These are phyloP conservation scores for Drosophila punjabiensis DNA, from an alignment of 1,140 invertebrate species.

Conservation along the genomic window DNA sequence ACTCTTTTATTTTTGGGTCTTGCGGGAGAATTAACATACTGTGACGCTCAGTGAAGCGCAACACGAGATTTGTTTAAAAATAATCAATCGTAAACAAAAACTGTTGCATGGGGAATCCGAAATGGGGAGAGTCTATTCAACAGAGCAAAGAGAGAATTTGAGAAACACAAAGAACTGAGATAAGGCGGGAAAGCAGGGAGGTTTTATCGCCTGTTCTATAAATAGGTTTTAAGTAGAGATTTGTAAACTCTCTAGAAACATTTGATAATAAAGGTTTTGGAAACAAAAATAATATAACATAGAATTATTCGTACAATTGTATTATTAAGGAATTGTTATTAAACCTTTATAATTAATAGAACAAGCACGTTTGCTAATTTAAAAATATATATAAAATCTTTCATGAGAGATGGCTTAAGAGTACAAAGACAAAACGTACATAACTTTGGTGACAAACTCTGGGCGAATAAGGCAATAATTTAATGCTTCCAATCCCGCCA, in stretches of 20 bases:
- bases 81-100: slow-evolving; percentile 64
- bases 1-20: slow-evolving; percentile 73
- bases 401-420: too few relatives aligned
- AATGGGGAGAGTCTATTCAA: slow-evolving; percentile 11
- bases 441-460: too few relatives aligned
- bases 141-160: slow-evolving; percentile 1
- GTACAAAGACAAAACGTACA: too few relatives aligned
- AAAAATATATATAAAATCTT: too few relatives aligned
- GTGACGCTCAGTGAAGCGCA: slow-evolving; percentile 67
- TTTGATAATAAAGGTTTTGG: neutral
- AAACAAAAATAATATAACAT: too few relatives aligned
- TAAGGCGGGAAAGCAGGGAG: neutral
- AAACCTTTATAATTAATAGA: too few relatives aligned
- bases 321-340: too few relatives aligned
- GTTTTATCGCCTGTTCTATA: slow-evolving; percentile 36
- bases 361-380: too few relatives aligned
- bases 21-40: slow-evolving; percentile 35
- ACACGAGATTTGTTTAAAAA: slow-evolving; percentile 58
- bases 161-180: slow-evolving; percentile 6
- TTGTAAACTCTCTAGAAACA: neutral
- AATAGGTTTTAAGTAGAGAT: slow-evolving; percentile 32
- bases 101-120: slow-evolving; percentile 21
- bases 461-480: too few relatives aligned
- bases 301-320: too few relatives aligned
- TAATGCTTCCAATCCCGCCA: too few relatives aligned